Base-by-base conservation (phyloP, 1,140 invertebrate genomes). In the Charaxes varanes region DNA sequence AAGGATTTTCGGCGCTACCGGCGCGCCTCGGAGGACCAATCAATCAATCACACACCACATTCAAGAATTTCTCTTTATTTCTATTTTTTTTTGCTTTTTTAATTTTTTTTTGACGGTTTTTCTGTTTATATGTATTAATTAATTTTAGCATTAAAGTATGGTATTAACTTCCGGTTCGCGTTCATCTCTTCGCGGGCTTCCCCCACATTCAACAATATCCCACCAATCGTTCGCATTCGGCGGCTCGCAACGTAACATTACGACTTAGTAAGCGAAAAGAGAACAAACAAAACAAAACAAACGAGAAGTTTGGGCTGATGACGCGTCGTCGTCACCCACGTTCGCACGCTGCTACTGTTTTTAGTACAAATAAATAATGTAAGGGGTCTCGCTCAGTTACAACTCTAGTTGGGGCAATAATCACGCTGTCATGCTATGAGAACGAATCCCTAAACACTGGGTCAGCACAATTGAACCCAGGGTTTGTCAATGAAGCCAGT, bases 11-110 rank as follows among this genome's bases (percentile, higher is more conserved):
- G 62, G 67, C 60, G 60, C n/a, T 31, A 13, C 28, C 28, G 16
- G 27, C 40, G 49, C 42, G 48, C 52, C 51, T 49, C 50, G 58
- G 43, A 70, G 61, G 69, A 66, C 60, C 61, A 72, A 62, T 59
- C 61, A 69, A 72, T 68, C 71, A 81, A 79, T 79, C 65, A 82
- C 72, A 80, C 78, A 79, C 61, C 64, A 70, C 70, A 73, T 74
- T 80, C 62, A 72, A 82, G 61, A 76, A 71, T 73, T 80, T 65
- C 67, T 50, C 41, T 82, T 79, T 77, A 77, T 82, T 80, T 71
- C 62, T 64, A 64, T 78, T 77, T 82, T 76, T 72, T 81, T 76
- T 54, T 53, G 27, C 13, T 23, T 52, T 51, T 56, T 57, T 52
- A 45, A 40, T 55, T 56, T 58, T 58, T 62, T 54, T 59, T 55